Evolutionary conservation across 2,113 vertebrate genomes (phyloP).

Genomic region (Heptranchias perlo): DNA sequence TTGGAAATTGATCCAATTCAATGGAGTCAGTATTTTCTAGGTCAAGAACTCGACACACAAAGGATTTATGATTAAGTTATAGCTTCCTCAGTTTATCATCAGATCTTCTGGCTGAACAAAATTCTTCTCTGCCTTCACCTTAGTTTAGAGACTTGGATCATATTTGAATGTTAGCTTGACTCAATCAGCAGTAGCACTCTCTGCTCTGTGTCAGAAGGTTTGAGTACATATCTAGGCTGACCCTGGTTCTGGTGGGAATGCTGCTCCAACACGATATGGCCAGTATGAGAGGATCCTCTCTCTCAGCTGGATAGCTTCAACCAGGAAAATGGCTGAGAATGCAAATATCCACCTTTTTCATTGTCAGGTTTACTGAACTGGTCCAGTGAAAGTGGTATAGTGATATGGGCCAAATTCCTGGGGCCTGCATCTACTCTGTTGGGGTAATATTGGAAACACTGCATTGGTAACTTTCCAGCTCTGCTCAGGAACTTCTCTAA

Average conservation of each 20-base stretch:
- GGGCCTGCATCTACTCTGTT: not conserved
- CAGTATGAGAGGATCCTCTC: not conserved
- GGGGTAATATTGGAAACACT: not conserved
- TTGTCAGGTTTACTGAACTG: not conserved
- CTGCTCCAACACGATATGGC: not conserved
- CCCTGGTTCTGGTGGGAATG: not conserved
- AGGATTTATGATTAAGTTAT: not conserved
- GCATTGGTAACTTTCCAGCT: not conserved
- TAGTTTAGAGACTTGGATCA: too few relatives aligned
- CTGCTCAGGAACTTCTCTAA: too few relatives aligned
- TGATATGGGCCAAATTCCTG: not conserved
- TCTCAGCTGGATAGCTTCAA: not conserved
- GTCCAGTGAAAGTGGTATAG: too few relatives aligned
- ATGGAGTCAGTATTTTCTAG: too few relatives aligned
- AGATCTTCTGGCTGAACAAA: not conserved
- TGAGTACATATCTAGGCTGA: too few relatives aligned
- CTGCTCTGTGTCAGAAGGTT: not conserved
- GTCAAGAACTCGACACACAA: not conserved
- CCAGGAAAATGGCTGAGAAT: not conserved
- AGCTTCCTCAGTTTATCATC: not conserved
- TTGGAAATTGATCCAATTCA: not conserved
- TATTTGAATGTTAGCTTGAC: not conserved
- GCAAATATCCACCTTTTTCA: not conserved
- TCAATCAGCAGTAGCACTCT: not conserved
- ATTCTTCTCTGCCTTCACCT: not conserved